Evolutionary conservation across 2,113 vertebrate species (phyloP).

Genomic region (Menura novaehollandiae): DNA sequence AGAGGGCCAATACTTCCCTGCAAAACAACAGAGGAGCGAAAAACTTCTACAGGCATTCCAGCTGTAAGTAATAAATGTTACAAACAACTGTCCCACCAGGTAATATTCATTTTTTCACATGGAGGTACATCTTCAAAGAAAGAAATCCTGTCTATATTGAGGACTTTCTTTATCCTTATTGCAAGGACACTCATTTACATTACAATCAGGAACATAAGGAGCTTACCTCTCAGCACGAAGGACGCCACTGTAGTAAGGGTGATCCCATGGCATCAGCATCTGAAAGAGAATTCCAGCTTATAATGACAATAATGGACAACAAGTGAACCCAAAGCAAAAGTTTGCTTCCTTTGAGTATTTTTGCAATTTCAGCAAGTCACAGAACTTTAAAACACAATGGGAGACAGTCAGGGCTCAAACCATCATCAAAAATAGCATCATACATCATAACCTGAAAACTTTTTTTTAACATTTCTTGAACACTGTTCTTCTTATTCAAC

Average conservation of each 20-base stretch:
- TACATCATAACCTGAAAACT: neutral
- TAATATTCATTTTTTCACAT: neutral
- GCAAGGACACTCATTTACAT: constrained; percentile 23
- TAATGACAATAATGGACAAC: neutral
- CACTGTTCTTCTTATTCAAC: neutral
- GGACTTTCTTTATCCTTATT: neutral
- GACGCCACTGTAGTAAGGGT: constrained; percentile 90
- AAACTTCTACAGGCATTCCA: neutral
- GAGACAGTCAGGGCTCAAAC: neutral
- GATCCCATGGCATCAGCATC: constrained; percentile 97
- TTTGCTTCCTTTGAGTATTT: neutral
- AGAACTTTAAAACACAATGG: neutral
- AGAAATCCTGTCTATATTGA: neutral
- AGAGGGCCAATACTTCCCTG: neutral
- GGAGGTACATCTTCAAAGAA: neutral
- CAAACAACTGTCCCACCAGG: neutral
- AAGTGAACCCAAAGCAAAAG: neutral
- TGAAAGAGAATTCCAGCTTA: constrained; percentile 56
- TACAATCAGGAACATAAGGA: neutral
- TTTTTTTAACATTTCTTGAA: neutral
- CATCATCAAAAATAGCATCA: neutral
- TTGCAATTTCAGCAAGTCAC: neutral
- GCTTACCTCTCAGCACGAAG: constrained; percentile 92
- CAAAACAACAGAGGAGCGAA: neutral
- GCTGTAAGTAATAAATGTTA: neutral